A percentile compares a stretch with the other conserved stretches of the same genome.
Conservation (phyloP, 2,797 vertebrate species). For the Champsocephalus gunnari region DNA sequence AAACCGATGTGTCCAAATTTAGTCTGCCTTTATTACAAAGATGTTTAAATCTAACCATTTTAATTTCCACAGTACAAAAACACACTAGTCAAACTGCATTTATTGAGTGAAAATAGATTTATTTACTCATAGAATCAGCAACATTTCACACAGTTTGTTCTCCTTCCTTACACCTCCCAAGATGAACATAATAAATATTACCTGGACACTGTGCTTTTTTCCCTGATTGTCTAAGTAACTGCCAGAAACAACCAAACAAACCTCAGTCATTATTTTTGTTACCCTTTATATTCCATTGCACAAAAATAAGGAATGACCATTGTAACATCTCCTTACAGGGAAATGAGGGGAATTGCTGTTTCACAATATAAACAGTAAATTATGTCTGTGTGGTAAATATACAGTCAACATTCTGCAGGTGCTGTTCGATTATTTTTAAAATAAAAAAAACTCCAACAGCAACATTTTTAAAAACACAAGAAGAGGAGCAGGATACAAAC, state of each 20-base stretch:
- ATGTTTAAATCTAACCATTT: not conserved
- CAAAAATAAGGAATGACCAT: conserved; percentile 80
- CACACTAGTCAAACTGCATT: conserved; percentile 20
- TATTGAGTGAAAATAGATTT: conserved; percentile 86
- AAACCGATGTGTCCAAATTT: not conserved
- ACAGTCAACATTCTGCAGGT: conserved; percentile 69
- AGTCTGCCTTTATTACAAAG: not conserved
- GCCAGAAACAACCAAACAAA: conserved; percentile 72
- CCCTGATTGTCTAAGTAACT: conserved; percentile 85
- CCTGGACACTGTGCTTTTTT: conserved; percentile 79
- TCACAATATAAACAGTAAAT: conserved; percentile 72
- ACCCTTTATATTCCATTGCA: conserved; percentile 80
- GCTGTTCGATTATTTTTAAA: conserved; percentile 48
- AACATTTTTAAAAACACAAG: conserved; percentile 65
- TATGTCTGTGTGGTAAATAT: conserved; percentile 57
- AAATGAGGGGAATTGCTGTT: conserved; percentile 67
- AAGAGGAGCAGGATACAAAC: conserved; percentile 64
- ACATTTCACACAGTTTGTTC: conserved; percentile 76
- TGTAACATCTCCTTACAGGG: conserved; percentile 74
- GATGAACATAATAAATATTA: conserved; percentile 83
- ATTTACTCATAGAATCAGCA: conserved; percentile 84
- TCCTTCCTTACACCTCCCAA: conserved; percentile 62
- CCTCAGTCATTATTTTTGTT: conserved; percentile 60
- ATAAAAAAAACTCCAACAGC: conserved; percentile 53
- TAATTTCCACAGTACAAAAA: not conserved